Evolutionary conservation across 2,113 vertebrate genomes (phyloP).

Genomic region (Gymnocephalus cernua): DNA sequence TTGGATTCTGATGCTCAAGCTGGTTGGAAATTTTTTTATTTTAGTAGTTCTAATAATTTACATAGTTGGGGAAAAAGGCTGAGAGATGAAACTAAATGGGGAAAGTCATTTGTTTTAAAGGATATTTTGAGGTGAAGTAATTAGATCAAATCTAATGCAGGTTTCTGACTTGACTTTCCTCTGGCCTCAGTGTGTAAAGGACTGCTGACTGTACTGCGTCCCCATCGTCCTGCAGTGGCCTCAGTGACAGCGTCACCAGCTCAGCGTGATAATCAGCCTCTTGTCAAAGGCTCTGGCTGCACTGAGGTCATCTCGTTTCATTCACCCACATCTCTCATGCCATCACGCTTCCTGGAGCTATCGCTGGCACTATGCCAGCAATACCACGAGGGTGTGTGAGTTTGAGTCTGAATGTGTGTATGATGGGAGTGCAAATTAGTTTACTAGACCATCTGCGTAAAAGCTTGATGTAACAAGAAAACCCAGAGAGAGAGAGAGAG

Average conservation of each 20-base stretch:
- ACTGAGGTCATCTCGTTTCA: conserved; percentile 73
- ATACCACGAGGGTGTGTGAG: conserved; percentile 16
- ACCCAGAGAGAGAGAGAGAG: not conserved
- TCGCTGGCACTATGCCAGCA: conserved; percentile 28
- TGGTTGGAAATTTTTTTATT: not conserved
- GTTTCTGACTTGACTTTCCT: not conserved
- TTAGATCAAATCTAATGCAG: not conserved
- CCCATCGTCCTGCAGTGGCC: conserved; percentile 30
- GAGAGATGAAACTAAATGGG: not conserved
- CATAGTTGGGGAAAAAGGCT: not conserved
- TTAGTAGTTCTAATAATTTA: not conserved
- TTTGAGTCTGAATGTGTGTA: conserved; percentile 11
- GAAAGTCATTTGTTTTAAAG: not conserved
- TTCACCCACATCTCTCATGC: conserved; percentile 55
- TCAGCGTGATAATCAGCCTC: conserved; percentile 74
- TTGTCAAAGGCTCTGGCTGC: conserved; percentile 64
- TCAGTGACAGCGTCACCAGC: conserved; percentile 71
- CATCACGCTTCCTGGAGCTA: conserved; percentile 48
- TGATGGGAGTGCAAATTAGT: conserved; percentile 26
- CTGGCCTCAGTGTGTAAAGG: not conserved
- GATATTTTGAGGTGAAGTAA: not conserved
- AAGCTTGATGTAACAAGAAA: conserved; percentile 29
- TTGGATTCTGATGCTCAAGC: not conserved
- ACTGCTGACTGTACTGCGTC: conserved; percentile 34
- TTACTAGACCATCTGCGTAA: conserved; percentile 41